phyloP scores from a whole-genome alignment of 2,888 invertebrate genomes.

The Lasioglossum villosulum region DNA sequence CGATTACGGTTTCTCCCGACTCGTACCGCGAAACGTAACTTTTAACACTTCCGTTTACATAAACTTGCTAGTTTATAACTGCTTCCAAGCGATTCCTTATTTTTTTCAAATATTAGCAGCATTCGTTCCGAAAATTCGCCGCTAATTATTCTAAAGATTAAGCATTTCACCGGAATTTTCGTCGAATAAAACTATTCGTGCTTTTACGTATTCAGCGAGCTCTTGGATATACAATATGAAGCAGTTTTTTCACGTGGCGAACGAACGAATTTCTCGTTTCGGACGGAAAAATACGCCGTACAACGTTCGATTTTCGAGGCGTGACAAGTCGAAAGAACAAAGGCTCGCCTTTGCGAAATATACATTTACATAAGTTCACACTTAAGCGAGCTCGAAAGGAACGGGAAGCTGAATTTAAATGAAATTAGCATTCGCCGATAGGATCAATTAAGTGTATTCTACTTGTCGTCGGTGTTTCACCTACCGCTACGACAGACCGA shows the following conservation, averaged over 20 bases:
- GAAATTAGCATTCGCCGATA: constrained; percentile 60
- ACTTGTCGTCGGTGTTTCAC: constrained; percentile 49
- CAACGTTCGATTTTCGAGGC: constrained; percentile 15
- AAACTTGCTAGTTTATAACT: neutral
- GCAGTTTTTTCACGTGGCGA: neutral
- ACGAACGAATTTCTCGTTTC: constrained; percentile 3
- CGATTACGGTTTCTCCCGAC: constrained; percentile 33
- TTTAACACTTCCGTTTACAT: constrained; percentile 24
- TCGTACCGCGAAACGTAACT: neutral
- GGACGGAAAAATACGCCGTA: constrained; percentile 14
- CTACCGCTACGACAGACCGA: constrained; percentile 31
- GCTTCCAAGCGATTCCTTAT: neutral
- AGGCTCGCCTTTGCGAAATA: constrained; percentile 46
- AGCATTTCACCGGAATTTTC: neutral
- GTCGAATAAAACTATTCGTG: neutral
- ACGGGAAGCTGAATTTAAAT: constrained; percentile 52
- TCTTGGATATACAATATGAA: too few relatives aligned
- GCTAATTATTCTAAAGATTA: neutral
- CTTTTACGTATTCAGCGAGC: neutral
- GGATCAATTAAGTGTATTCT: constrained; percentile 55
- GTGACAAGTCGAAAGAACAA: constrained; percentile 41
- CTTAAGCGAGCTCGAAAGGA: constrained; percentile 39
- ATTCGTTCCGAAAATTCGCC: neutral
- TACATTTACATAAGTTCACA: constrained; percentile 56
- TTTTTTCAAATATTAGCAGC: neutral